Percentiles rank a stretch among this genome's conserved stretches.
phyloP scores from a whole-genome alignment of 2,888 invertebrate species.

The Cyrtodaria siliqua region DNA sequence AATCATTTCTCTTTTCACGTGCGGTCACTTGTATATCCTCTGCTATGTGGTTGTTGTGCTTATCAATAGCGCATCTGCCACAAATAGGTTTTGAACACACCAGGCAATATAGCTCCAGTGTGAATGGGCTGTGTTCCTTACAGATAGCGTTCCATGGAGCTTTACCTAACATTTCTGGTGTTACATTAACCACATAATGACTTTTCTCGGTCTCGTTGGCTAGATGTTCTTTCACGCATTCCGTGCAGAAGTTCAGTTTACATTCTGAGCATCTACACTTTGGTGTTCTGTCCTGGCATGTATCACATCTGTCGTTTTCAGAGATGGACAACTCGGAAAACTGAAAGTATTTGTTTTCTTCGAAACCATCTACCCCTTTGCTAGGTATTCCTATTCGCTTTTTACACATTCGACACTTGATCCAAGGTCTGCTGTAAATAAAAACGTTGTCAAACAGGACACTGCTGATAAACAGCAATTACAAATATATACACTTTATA shows the following conservation, averaged over 20 bases:
- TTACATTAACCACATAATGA: conserved; percentile 50
- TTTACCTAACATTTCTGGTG: conserved; percentile 41
- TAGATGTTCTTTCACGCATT: conserved; percentile 43
- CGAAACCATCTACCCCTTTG: conserved; percentile 38
- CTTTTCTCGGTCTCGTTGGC: not conserved
- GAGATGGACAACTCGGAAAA: conserved; percentile 46
- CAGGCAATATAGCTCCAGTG: conserved; percentile 47
- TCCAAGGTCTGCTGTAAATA: conserved; percentile 35
- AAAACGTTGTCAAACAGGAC: too few relatives aligned
- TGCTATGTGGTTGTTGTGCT: conserved; percentile 49
- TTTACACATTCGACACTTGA: conserved; percentile 43
- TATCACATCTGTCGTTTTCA: conserved; percentile 41
- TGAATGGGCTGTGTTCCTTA: conserved; percentile 51
- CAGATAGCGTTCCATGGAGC: conserved; percentile 22
- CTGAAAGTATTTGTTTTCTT: conserved; percentile 47
- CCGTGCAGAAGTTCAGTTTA: conserved; percentile 35
- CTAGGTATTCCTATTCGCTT: conserved; percentile 24
- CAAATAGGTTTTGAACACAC: conserved; percentile 55
- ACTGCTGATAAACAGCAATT: too few relatives aligned
- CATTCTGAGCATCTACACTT: conserved; percentile 45
- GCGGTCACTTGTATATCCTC: conserved; percentile 45
- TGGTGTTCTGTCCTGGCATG: conserved; percentile 20
- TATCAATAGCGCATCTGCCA: conserved; percentile 50
- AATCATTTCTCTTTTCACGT: conserved; percentile 34
- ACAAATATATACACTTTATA: too few relatives aligned